These are phyloP conservation scores for Hipposideros armiger DNA, from an alignment of 2,113 vertebrate species.

Conservation along the genomic window DNA sequence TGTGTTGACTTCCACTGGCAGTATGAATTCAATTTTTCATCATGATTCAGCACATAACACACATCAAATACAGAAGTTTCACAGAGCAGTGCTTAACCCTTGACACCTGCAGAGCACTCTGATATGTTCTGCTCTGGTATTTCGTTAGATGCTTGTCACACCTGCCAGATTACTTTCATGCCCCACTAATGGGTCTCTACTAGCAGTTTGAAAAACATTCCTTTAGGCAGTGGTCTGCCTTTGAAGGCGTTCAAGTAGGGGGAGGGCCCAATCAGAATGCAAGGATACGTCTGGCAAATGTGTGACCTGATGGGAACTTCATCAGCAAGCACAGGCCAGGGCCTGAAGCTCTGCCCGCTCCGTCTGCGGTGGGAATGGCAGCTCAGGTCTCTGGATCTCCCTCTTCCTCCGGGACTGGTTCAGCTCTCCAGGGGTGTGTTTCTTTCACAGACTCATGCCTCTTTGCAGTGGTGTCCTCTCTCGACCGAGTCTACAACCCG, in stretches of 20 bases:
- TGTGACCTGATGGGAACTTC: neutral
- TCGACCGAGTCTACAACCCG: neutral
- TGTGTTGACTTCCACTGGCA: neutral
- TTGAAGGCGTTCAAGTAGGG: neutral
- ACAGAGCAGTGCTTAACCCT: neutral
- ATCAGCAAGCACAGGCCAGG: neutral
- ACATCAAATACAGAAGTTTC: neutral
- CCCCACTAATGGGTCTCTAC: neutral
- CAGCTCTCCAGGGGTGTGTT: neutral
- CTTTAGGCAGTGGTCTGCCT: neutral
- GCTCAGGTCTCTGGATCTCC: neutral
- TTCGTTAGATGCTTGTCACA: neutral
- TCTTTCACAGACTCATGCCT: neutral
- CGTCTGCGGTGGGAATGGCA: neutral
- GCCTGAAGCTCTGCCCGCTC: neutral
- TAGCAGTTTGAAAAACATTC: neutral
- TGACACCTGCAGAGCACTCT: neutral
- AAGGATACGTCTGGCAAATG: neutral
- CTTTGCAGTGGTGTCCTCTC: neutral
- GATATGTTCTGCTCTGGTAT: neutral
- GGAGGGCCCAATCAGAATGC: neutral
- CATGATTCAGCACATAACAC: neutral
- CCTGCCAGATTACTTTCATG: neutral
- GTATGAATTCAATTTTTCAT: constrained; percentile 14
- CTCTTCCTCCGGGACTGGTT: neutral